Base-by-base conservation (phyloP, 37 sponge, comb jelly and placozoan species). In the Bolinopsis microptera region DNA sequence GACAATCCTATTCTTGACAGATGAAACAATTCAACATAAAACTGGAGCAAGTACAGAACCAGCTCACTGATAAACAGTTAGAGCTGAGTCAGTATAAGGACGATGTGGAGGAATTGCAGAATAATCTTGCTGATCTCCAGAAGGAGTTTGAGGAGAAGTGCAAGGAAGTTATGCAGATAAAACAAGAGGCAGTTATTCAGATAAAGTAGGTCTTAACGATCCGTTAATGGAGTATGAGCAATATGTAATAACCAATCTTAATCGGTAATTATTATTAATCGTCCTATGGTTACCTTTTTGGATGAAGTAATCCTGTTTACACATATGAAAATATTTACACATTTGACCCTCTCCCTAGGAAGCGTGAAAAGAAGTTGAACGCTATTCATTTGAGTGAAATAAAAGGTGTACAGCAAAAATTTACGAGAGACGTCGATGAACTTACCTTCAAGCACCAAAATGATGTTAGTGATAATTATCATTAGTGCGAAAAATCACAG, bases 1-100 rank as follows among this genome's bases (percentile, higher is more conserved):
- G n/a, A n/a, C n/a, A n/a, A n/a, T n/a, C n/a, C n/a, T n/a, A n/a
- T 48, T 48, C 3, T 72, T 82, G 5, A n/a, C 90, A 86, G 90
- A 86, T 86, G 61, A 86, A 86, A 48, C 32, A 34, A 0, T 33
- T 34, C 13, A 23, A 28, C 13, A 34, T 24, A 3, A 28, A 28
- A 75, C 75, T 25, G 80, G 97, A 70, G 94, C 94, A 26, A 83
- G 95, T 28, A 40, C 94, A 61, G 95, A 95, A 68, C 96, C 94
- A 69, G 95, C 95, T 69, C n/a, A 96, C 74, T 94, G 96, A 37
- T 36, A 69, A 22, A 97, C 96, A 36, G 35, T 38, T 93, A n/a
- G 76, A 93, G 72, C 70, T 93, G 74, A 69, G 32, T 3, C n/a
- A 93, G 33, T 16, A 24, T n/a, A 67, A 28, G 41, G 38, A 23